Percentiles rank a stretch among this genome's conserved stretches.
Conservation (phyloP, 1,140 invertebrate species). For the Drosophila hydei region DNA sequence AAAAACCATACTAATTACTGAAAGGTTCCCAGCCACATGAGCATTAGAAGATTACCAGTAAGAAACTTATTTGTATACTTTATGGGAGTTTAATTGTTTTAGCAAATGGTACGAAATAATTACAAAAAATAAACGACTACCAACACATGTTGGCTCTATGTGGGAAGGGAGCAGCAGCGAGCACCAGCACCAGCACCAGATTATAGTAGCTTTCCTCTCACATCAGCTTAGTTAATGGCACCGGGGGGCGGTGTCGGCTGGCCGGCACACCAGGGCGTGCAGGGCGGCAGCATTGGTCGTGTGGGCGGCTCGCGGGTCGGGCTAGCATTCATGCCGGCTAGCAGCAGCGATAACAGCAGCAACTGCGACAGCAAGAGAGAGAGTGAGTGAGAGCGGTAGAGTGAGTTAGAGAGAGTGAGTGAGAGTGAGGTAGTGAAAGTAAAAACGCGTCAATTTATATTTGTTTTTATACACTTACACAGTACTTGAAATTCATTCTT, state of each 20-base stretch:
- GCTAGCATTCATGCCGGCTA: slow-evolving; percentile 8
- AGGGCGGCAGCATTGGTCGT: slow-evolving; percentile 19
- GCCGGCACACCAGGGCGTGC: slow-evolving; percentile 54
- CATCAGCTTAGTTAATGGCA: slow-evolving; percentile 41
- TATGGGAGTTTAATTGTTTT: slow-evolving; percentile 62
- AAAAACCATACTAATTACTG: slow-evolving; percentile 49
- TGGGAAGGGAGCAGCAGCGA: neutral
- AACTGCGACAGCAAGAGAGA: slow-evolving; percentile 14
- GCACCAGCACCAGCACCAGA: no score
- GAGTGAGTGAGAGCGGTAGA: neutral
- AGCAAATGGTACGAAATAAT: slow-evolving; percentile 56
- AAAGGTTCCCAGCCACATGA: slow-evolving; percentile 21
- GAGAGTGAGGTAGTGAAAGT: neutral
- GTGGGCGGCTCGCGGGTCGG: neutral
- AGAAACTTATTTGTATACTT: slow-evolving; percentile 57
- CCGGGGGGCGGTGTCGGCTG: slow-evolving; percentile 53
- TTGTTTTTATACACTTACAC: slow-evolving; percentile 24
- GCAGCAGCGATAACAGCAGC: slow-evolving; percentile 33
- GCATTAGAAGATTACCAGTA: slow-evolving; percentile 11
- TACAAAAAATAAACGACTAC: slow-evolving; percentile 30
- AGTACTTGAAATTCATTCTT: slow-evolving; percentile 40
- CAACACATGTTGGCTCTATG: slow-evolving; percentile 1
- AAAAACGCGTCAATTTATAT: neutral
- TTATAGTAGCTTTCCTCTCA: neutral
- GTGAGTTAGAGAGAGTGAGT: neutral